These are phyloP conservation scores for Mus pahari DNA, from an alignment of 2,113 vertebrate species.

Conservation along the genomic window DNA sequence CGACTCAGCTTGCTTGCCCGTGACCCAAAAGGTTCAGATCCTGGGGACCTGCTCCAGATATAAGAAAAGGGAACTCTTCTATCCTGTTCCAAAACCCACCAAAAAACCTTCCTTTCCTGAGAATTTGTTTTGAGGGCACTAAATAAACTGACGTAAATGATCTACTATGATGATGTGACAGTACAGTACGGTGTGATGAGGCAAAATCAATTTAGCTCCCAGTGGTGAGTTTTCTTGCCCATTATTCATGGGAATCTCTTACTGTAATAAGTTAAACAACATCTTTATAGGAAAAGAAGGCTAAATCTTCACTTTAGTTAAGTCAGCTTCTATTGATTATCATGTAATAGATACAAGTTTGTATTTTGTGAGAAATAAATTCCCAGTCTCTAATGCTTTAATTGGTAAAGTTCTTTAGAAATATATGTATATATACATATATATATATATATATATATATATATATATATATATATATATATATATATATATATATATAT, in stretches of 20 bases:
- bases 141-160: background rate
- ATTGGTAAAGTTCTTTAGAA: background rate
- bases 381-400: background rate
- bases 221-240: background rate
- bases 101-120: slow-evolving; percentile 30
- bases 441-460: no score
- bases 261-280: background rate
- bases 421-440: no score
- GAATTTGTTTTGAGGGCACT: background rate
- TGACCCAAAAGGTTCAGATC: background rate
- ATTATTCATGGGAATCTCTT: background rate
- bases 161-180: background rate
- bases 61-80: background rate
- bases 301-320: slow-evolving; percentile 10
- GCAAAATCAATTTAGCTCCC: background rate
- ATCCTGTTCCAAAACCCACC: background rate
- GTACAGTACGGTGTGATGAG: background rate
- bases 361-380: background rate
- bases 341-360: background rate
- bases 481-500: no score
- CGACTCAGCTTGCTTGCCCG: background rate
- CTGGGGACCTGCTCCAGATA: background rate
- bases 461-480: no score
- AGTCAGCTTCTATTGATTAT: background rate
- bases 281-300: background rate